phyloP scores from a whole-genome alignment of 1,140 invertebrate genomes.

The Drosophila parvula region DNA sequence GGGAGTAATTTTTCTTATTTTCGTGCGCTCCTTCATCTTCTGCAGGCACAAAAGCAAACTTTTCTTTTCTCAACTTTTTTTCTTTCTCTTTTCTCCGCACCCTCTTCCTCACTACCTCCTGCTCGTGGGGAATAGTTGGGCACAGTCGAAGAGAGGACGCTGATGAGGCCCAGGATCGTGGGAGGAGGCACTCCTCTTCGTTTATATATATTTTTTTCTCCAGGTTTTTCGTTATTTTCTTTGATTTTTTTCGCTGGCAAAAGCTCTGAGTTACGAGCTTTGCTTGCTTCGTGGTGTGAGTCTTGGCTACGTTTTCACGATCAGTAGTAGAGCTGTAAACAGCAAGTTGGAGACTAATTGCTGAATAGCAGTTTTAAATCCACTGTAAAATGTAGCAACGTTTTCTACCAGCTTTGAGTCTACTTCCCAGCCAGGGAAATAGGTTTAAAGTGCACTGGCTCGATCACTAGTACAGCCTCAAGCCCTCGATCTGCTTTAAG shows the following conservation, averaged over 20 bases:
- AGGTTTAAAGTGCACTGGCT: too few relatives aligned
- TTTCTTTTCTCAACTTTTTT: conserved; percentile 56
- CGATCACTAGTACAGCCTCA: background rate
- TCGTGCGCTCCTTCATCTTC: conserved; percentile 11
- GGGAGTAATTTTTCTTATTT: conserved; percentile 53
- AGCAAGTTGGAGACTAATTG: background rate
- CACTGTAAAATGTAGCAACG: background rate
- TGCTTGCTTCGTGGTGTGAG: background rate
- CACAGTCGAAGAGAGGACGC: too few relatives aligned
- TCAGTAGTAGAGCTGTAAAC: background rate
- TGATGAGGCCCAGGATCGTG: background rate
- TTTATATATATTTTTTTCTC: background rate
- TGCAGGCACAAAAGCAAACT: conserved; percentile 37
- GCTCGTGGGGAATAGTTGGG: conserved; percentile 27
- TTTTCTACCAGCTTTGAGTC: background rate
- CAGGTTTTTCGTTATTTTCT: background rate
- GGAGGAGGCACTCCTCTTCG: background rate
- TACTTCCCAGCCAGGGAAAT: too few relatives aligned
- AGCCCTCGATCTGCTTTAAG: background rate
- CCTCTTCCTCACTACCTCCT: background rate
- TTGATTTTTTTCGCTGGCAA: background rate
- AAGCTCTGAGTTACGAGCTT: background rate
- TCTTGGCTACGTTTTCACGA: background rate
- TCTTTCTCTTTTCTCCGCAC: background rate
- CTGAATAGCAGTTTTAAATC: background rate